Percentiles rank a stretch among this genome's conserved stretches.
phyloP scores from a whole-genome alignment of 2,113 vertebrate species.

The Colinus virginianus region DNA sequence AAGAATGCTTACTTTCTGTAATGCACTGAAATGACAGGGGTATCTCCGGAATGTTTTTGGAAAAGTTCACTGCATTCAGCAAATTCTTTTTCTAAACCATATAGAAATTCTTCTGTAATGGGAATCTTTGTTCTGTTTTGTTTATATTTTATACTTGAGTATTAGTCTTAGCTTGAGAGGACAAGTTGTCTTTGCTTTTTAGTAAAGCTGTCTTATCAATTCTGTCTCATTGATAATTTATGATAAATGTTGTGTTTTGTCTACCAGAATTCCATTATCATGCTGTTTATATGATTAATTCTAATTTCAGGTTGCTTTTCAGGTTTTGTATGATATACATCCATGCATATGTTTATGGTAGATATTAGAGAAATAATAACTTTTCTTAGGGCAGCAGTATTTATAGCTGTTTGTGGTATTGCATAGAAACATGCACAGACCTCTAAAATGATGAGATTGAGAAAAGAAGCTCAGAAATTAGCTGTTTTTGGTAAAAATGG shows the following conservation, averaged over 20 bases:
- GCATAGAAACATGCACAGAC: background rate
- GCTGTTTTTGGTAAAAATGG: background rate
- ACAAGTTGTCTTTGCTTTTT: background rate
- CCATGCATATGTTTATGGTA: background rate
- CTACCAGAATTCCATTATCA: background rate
- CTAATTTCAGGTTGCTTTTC: background rate
- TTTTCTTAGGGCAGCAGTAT: background rate
- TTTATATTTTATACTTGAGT: background rate
- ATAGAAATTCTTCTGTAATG: background rate
- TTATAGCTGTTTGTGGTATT: background rate
- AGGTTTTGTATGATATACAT: background rate
- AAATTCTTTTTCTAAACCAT: background rate
- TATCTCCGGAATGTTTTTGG: background rate
- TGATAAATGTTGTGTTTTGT: background rate
- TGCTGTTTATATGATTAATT: background rate
- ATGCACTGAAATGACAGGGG: background rate
- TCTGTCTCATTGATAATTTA: background rate
- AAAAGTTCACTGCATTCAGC: background rate
- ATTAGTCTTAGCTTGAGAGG: background rate
- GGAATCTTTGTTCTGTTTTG: background rate
- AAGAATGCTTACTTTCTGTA: background rate
- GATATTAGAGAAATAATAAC: background rate
- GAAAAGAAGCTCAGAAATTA: background rate
- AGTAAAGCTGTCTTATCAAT: background rate
- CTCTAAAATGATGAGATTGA: background rate